phyloP scores from a whole-genome alignment of 1,140 invertebrate species.

The Chrysomallon squamiferum region DNA sequence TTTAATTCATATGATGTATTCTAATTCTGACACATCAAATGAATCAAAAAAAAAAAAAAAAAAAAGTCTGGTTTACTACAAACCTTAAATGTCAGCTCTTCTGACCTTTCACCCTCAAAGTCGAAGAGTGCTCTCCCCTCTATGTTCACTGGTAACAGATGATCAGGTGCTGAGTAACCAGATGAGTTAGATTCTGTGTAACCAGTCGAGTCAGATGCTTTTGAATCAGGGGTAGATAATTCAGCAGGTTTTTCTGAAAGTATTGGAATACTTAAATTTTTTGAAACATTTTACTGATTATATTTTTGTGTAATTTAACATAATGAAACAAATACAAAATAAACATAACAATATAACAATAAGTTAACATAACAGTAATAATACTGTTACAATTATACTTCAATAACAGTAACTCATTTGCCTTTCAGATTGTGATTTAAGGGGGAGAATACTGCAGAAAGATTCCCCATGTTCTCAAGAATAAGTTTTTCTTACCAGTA shows the following conservation, averaged over 20 bases:
- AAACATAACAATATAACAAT: too few relatives aligned
- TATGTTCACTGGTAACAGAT: neutral
- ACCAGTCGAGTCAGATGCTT: neutral
- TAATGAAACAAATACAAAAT: too few relatives aligned
- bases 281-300: neutral
- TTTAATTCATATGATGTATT: neutral
- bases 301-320: neutral
- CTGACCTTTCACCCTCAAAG: constrained; percentile 70
- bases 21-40: neutral
- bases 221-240: neutral
- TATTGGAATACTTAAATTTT: neutral
- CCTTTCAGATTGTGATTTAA: too few relatives aligned
- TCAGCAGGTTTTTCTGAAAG: neutral
- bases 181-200: neutral
- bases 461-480: too few relatives aligned
- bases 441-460: too few relatives aligned
- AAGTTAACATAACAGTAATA: too few relatives aligned
- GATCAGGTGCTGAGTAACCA: constrained; percentile 4
- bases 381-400: too few relatives aligned
- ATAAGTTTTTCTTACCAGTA: too few relatives aligned
- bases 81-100: constrained; percentile 65
- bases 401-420: too few relatives aligned
- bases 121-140: constrained; percentile 67
- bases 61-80: neutral
- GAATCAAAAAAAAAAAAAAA: neutral